Conservation (phyloP, 1,140 invertebrate species). For the Psilanteris sp. region DNA sequence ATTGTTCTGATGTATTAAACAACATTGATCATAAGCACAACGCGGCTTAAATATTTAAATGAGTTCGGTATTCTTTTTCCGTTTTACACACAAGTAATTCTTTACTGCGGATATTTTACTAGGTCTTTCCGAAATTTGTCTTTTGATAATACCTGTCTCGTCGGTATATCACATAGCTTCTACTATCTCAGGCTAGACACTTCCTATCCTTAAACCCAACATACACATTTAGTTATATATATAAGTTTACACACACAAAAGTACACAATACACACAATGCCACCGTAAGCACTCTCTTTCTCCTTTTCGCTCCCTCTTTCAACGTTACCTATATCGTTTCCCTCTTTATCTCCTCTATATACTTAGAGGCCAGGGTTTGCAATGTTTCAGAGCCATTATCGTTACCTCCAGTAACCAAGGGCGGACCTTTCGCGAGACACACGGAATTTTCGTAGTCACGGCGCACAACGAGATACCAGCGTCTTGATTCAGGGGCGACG, state of each 20-base stretch:
- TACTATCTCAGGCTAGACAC: conserved; percentile 46
- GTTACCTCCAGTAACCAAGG: conserved; percentile 65
- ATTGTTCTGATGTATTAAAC: too few species aligned
- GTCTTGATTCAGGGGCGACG: conserved; percentile 30
- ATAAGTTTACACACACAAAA: conserved; percentile 3
- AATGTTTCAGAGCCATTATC: conserved; percentile 75
- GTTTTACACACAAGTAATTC: conserved; percentile 23
- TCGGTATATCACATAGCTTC: conserved; percentile 25
- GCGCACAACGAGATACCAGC: conserved; percentile 22
- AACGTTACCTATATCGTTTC: not conserved
- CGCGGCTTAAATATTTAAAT: too few species aligned
- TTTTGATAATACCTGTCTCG: conserved; percentile 48
- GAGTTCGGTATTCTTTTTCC: conserved; percentile 1
- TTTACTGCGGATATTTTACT: conserved; percentile 42
- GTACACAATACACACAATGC: conserved; percentile 21
- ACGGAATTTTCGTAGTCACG: conserved; percentile 59
- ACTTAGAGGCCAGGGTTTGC: conserved; percentile 59
- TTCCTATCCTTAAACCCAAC: conserved; percentile 37
- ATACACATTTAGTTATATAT: conserved; percentile 1
- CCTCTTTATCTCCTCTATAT: conserved; percentile 42
- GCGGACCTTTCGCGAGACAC: conserved; percentile 55
- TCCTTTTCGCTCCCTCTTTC: conserved; percentile 27
- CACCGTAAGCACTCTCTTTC: conserved; percentile 21
- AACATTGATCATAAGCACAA: too few species aligned
- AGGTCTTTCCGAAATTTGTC: conserved; percentile 49